Conservation (phyloP, 2,888 invertebrate genomes). For the Ametastegia equiseti region DNA sequence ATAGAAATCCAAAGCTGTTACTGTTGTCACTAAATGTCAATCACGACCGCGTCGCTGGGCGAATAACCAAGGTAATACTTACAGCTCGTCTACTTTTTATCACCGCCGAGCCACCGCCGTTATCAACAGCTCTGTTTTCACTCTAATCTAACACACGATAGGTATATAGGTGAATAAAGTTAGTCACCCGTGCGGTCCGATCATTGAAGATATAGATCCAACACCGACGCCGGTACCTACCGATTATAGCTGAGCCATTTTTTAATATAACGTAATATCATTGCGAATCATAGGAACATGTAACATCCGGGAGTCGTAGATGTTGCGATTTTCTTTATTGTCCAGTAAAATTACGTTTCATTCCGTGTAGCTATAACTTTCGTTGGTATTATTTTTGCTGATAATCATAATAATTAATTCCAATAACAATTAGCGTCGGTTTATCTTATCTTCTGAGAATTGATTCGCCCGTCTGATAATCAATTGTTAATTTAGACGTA, state of each 20-base stretch:
- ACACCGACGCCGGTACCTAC: neutral
- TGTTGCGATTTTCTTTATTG: too few relatives aligned
- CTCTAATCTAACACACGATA: constrained; percentile 26
- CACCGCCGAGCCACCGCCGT: neutral
- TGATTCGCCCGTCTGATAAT: neutral
- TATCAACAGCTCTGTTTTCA: constrained; percentile 35
- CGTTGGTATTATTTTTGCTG: neutral
- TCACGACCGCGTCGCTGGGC: neutral
- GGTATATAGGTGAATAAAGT: constrained; percentile 16
- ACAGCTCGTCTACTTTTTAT: constrained; percentile 16
- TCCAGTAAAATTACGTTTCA: too few relatives aligned
- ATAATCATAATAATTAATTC: constrained; percentile 2
- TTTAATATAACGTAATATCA: constrained; percentile 2
- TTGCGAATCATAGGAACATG: neutral
- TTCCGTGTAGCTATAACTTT: neutral
- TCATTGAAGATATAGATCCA: constrained; percentile 3
- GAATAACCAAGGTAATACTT: constrained; percentile 16
- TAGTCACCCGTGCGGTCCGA: constrained; percentile 17
- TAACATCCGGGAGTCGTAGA: neutral
- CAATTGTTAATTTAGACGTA: constrained; percentile 12
- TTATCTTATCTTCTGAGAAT: neutral
- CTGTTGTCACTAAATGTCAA: constrained; percentile 9
- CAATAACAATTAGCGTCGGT: neutral
- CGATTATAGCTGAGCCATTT: neutral
- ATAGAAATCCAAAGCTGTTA: neutral